Base-by-base conservation (phyloP, 2,888 invertebrate genomes). In the Conistra vaccinii region DNA sequence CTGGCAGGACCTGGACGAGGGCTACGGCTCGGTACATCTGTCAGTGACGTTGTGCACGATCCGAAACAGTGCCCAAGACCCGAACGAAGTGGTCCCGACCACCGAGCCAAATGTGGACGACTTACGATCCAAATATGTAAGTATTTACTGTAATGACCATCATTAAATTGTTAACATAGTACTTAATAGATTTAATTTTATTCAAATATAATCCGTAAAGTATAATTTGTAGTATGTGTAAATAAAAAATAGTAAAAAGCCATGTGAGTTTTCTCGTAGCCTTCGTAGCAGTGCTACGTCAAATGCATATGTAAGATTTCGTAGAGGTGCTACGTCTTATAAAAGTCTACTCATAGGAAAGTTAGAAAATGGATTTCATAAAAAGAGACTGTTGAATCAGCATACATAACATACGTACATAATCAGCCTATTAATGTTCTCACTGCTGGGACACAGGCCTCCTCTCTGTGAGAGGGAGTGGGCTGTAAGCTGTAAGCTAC, bases 1-100 rank as follows among this genome's bases (percentile, higher is more conserved):
- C 35, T 95, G 94, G 94, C 91, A 93, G 75, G 82, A 91, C 10
- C 78, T 96, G 48, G 95, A 95, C 51, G 93, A 93, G 39, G 94
- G 93, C 1, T 95, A 92, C 45, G 96, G 96, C 6, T 88, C 88
- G 0, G 72, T 96, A 42, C 95, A 95, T 83, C 80, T 96, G 23
- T 92, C 94, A 0, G 88, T 95, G 1, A 95, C 95, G 1, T 90
- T 95, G 88, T 95, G 95, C 81, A 87, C 90, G 7, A 88, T 91
- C 23, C 88, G 88, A 3, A 87, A 85, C 20, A 42, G 69, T 29
- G 58, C 32, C 32, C 70, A 83, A 2, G 68, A 80, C 10, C 26
- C 48, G 3, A 65, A 26, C 58, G 68, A 69, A 48, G 6, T 12
- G 35, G 66, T 69, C 10, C 26, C 35, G 4, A 58, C 53, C 9